phyloP scores from a whole-genome alignment of 2,113 vertebrate species.

The Procavia capensis region DNA sequence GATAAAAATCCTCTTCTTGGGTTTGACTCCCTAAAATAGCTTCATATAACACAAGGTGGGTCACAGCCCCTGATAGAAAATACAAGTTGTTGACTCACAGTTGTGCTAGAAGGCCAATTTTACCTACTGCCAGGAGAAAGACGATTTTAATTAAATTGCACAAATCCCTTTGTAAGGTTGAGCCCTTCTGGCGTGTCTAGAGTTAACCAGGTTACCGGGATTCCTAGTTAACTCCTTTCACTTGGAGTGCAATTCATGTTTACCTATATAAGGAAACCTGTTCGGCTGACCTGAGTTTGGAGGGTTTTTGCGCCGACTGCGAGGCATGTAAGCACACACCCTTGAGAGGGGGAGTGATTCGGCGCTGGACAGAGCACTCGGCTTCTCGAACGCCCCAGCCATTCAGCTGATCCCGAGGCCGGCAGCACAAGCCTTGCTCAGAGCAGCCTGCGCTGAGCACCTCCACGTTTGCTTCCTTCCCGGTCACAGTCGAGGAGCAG shows the following conservation, averaged over 20 bases:
- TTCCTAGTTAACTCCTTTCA: slow-evolving; percentile 82
- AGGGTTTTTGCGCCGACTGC: slow-evolving; percentile 69
- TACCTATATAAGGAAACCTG: slow-evolving; percentile 92
- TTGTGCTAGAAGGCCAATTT: slow-evolving; percentile 39
- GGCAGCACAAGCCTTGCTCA: neutral
- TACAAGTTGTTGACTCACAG: neutral
- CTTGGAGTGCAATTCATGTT: slow-evolving; percentile 86
- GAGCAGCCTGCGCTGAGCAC: slow-evolving; percentile 41
- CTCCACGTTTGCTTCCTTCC: slow-evolving; percentile 53
- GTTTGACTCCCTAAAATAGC: slow-evolving; percentile 14
- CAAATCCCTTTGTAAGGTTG: slow-evolving; percentile 30
- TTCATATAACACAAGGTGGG: neutral
- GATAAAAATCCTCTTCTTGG: neutral
- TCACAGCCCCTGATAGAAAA: neutral
- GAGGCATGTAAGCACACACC: slow-evolving; percentile 78
- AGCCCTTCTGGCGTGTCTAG: slow-evolving; percentile 75
- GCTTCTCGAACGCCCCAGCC: slow-evolving; percentile 77
- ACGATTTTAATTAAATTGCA: slow-evolving; percentile 40
- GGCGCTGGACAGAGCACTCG: slow-evolving; percentile 80
- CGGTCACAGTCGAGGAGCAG: slow-evolving; percentile 55
- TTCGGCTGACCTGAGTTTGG: slow-evolving; percentile 76
- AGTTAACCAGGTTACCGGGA: slow-evolving; percentile 85
- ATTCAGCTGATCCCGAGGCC: slow-evolving; percentile 72
- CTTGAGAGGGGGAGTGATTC: slow-evolving; percentile 77
- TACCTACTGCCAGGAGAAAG: slow-evolving; percentile 64